Conservation (phyloP, 2,888 invertebrate species). For the Idaea dimidiata region DNA sequence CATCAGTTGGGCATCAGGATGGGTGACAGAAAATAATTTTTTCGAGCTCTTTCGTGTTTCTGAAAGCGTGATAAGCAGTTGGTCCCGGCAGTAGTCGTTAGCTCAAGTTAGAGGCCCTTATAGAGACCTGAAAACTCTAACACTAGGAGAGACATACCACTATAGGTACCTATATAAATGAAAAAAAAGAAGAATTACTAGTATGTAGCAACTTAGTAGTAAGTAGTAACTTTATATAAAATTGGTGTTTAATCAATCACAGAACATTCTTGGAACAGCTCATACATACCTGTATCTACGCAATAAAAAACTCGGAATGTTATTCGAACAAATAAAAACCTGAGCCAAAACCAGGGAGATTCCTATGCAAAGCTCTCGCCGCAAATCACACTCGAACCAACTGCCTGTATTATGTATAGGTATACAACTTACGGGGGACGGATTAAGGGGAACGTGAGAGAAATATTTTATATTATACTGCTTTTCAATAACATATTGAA, state of each 20-base stretch:
- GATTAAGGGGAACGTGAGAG: background rate
- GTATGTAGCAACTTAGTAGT: no score
- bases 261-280: background rate
- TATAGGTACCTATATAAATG: no score
- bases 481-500: background rate
- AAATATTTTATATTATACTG: slow-evolving; percentile 1
- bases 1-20: no score
- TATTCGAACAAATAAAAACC: slow-evolving; percentile 22
- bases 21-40: no score
- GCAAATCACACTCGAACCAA: slow-evolving; percentile 24
- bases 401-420: slow-evolving; percentile 8
- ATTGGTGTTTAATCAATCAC: background rate
- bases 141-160: no score
- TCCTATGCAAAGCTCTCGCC: slow-evolving; percentile 24
- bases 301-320: slow-evolving; percentile 15
- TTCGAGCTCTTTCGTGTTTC: no score
- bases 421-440: background rate
- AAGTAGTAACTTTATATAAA: background rate
- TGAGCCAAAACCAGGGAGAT: slow-evolving; percentile 17
- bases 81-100: no score
- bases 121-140: no score
- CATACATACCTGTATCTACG: background rate
- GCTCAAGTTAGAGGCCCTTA: no score
- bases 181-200: no score
- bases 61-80: no score